Conservation (phyloP, 53 echinoderm and acorn worm genomes). For the Stichopus horrens region DNA sequence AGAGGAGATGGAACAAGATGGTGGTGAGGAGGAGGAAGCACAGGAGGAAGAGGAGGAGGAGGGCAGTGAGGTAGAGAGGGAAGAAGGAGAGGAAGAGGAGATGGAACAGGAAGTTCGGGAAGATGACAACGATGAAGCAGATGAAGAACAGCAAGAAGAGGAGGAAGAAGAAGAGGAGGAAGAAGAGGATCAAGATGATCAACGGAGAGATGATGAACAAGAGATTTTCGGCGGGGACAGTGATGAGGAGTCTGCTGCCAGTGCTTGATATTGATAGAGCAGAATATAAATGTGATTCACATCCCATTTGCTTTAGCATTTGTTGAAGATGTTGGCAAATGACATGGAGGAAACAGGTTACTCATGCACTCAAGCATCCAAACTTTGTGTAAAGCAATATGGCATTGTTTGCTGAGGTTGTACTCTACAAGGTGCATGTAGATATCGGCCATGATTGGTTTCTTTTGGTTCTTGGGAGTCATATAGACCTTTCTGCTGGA, state of each 20-base stretch:
- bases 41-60: conserved; percentile 41
- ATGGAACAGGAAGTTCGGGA: conserved; percentile 54
- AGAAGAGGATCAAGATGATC: conserved; percentile 50
- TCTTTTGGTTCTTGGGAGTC: too few species aligned
- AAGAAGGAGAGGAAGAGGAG: conserved; percentile 51
- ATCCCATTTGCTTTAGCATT: neutral
- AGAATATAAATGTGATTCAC: neutral
- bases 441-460: too few species aligned
- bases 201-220: conserved; percentile 72
- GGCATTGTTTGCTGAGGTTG: too few species aligned
- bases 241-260: conserved; percentile 57
- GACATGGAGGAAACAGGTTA: too few species aligned
- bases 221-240: conserved; percentile 84
- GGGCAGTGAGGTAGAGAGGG: conserved; percentile 48
- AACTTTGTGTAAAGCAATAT: too few species aligned
- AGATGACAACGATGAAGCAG: conserved; percentile 57
- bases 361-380: too few species aligned
- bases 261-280: conserved; percentile 27
- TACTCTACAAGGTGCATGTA: too few species aligned
- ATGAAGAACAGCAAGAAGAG: conserved; percentile 31
- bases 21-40: conserved; percentile 52
- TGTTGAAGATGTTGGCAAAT: too few species aligned
- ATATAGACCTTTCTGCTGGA: too few species aligned
- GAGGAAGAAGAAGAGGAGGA: conserved; percentile 33
- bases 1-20: conserved; percentile 61